Evolutionary conservation across 2,797 vertebrate species (phyloP), one percentile per base, ranked within the genome.

Genomic region (Esox masquinongy): DNA sequence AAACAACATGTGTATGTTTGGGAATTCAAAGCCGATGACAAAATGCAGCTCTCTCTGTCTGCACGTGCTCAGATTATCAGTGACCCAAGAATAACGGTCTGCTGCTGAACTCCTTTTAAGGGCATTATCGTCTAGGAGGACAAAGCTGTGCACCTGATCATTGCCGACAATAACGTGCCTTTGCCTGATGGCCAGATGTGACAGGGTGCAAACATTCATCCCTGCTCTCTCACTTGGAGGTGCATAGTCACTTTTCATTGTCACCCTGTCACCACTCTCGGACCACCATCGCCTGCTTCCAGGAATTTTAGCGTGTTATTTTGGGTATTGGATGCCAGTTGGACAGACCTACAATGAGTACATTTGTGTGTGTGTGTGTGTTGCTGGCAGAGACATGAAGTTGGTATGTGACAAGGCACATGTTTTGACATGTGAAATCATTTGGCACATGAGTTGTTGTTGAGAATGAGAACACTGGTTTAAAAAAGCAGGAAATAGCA

Each of bases 291-390:
- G 68, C 69, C 73, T 72, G 76, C 73, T 79, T 82, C 68, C 77
- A 49, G 77, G 74, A 78, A 85, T 75, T 67, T 66, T 61, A 70
- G 64, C 67, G 49, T 26, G 50, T 74, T 80, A 82, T 80, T 80
- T 73, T 76, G 77, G 72, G 50, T 26, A 71, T 5, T 14, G 43
- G 50, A 66, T 77, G 70, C 74, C 64, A 74, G 75, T 49, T 74
- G 47, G 43, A 22, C 24, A 15, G 5, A 70, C 12, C 24, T 12
- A 43, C 68, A 15, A 26, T 6, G 22, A 43, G 5, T 67, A 5
- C 36, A 7, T 63, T 8, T 26, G 39, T 22, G 14, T 15, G 22
- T 43, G 11, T 15, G 39, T 70, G 39, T 9, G 39, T 24, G 68
- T 39, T 6, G 34, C n/a, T 24, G 68, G 8, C 4, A 6, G 67